phyloP scores from a whole-genome alignment of 1,140 invertebrate genomes.

The Platorchestia sp. region DNA sequence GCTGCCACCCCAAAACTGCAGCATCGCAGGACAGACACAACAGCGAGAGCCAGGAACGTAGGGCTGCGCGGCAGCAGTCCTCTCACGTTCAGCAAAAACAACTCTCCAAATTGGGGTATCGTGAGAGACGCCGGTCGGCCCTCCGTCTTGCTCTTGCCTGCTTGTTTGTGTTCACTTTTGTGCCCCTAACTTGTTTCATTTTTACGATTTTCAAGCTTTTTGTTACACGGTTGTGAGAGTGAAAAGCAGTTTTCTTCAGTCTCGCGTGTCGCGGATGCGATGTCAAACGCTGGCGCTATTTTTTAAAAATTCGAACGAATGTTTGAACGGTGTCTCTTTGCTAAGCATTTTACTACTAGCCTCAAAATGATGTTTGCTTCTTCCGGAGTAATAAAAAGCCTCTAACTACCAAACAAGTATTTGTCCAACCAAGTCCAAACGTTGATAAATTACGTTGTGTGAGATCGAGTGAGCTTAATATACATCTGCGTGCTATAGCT shows the following conservation, averaged over 20 bases:
- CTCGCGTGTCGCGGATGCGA: not conserved
- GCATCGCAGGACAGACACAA: not conserved
- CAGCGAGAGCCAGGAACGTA: no score
- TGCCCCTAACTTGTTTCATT: not conserved
- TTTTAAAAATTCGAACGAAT: not conserved
- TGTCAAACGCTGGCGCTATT: not conserved
- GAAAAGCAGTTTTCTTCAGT: not conserved
- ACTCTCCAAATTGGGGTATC: constrained; percentile 42
- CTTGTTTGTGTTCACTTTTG: not conserved
- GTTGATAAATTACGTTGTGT: no score
- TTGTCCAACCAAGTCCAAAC: no score
- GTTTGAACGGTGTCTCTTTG: not conserved
- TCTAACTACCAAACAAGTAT: no score
- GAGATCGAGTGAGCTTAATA: no score
- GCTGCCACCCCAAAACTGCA: not conserved
- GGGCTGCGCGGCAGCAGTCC: not conserved
- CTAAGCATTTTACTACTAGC: no score
- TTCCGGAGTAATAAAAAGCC: no score
- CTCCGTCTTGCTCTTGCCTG: not conserved
- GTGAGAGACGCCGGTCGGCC: not conserved
- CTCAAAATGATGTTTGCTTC: no score
- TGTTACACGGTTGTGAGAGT: not conserved
- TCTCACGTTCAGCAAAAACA: constrained; percentile 28
- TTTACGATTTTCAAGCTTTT: not conserved
- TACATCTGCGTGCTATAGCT: no score